Conservation (phyloP, 2,888 invertebrate species). For the Rutpela maculata region DNA sequence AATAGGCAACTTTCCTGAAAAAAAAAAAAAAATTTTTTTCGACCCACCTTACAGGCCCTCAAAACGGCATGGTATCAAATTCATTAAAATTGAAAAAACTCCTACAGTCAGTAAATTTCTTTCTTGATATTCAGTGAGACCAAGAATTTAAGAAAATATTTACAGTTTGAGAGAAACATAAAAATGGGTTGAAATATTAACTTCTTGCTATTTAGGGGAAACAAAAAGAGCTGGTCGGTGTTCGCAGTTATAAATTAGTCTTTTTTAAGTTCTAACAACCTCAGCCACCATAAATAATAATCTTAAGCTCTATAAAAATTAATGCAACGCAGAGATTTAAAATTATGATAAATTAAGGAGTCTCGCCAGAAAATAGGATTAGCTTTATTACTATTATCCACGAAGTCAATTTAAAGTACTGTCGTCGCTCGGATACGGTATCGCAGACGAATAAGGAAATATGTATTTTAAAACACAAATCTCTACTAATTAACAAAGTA, state of each 20-base stretch:
- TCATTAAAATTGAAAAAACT: too few species aligned
- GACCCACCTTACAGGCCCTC: too few species aligned
- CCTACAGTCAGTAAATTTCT: too few species aligned
- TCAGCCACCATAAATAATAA: constrained; percentile 5
- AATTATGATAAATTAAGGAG: constrained; percentile 15
- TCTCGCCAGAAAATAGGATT: constrained; percentile 20
- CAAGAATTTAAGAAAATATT: too few species aligned
- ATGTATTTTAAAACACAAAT: too few species aligned
- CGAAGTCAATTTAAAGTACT: constrained; percentile 6
- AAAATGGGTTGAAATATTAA: neutral
- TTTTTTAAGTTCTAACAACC: constrained; percentile 11
- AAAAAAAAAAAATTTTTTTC: too few species aligned
- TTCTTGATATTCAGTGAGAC: too few species aligned
- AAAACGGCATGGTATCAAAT: too few species aligned
- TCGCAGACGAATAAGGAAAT: neutral
- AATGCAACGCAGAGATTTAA: constrained; percentile 30
- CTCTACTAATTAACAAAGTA: too few species aligned
- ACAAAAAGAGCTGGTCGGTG: neutral
- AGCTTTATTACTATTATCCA: constrained; percentile 27
- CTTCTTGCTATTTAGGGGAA: neutral
- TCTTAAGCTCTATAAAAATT: constrained; percentile 10
- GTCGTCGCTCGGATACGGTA: neutral
- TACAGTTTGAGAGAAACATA: neutral
- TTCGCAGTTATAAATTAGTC: neutral
- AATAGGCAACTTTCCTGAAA: too few species aligned